A percentile compares a stretch with the other conserved stretches of the same genome.
Conservation (phyloP, 2,888 invertebrate genomes). For the Notodonta dromedarius region DNA sequence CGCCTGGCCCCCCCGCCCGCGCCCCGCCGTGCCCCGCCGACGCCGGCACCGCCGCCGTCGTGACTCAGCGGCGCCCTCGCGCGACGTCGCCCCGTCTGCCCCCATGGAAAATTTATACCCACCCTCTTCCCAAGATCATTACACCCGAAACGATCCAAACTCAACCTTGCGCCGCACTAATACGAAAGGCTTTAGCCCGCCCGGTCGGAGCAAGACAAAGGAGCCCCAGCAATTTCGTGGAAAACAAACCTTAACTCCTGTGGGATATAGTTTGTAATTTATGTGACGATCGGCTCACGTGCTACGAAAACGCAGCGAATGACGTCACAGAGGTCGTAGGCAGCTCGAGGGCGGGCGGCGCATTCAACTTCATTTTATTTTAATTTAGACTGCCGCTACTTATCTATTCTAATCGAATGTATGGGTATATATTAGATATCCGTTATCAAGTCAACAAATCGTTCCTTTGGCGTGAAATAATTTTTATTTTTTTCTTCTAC, state of each 20-base stretch:
- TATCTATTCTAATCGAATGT: background rate
- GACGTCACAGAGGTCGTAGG: conserved; percentile 67
- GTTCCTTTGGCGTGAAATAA: background rate
- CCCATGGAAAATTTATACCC: conserved; percentile 84
- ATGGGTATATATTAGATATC: background rate
- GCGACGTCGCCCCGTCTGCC: conserved; percentile 84
- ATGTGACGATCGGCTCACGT: conserved; percentile 75
- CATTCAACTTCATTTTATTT: conserved; percentile 7
- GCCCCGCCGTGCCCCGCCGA: conserved; percentile 47
- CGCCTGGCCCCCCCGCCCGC: conserved; percentile 38
- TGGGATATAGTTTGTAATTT: conserved; percentile 81
- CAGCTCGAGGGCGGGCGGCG: conserved; percentile 35
- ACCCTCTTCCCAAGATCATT: conserved; percentile 80
- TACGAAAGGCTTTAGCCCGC: conserved; percentile 57
- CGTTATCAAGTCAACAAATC: too few relatives aligned
- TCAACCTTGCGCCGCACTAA: conserved; percentile 53
- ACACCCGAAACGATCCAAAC: conserved; percentile 50
- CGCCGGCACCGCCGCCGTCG: conserved; percentile 60
- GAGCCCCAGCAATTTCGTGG: conserved; percentile 74
- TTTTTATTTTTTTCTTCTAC: background rate
- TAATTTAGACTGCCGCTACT: background rate
- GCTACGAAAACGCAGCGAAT: conserved; percentile 70
- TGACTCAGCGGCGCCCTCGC: conserved; percentile 83
- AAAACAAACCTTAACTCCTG: conserved; percentile 81
- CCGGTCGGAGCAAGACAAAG: conserved; percentile 70